Conservation (phyloP, 1,140 invertebrate genomes). For the Eumeta japonica region DNA sequence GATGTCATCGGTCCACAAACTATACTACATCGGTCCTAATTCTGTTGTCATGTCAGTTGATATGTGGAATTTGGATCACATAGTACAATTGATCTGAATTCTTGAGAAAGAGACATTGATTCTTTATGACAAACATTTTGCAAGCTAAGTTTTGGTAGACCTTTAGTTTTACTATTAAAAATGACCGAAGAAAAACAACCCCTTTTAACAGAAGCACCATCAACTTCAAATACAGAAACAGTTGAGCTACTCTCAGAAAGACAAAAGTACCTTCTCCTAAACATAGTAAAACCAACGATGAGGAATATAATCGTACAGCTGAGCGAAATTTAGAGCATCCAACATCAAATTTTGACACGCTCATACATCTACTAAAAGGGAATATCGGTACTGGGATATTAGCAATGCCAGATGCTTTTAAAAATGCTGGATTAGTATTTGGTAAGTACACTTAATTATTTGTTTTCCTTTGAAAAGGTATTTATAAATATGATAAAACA, state of each 20-base stretch:
- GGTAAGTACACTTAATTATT: slow-evolving; percentile 45
- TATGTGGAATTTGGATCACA: too few species aligned
- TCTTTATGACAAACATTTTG: too few species aligned
- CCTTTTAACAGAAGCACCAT: slow-evolving; percentile 41
- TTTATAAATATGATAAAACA: too few species aligned
- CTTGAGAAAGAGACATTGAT: too few species aligned
- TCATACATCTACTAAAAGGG: slow-evolving; percentile 78
- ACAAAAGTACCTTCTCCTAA: slow-evolving; percentile 22
- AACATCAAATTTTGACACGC: slow-evolving; percentile 77
- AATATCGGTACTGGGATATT: slow-evolving; percentile 84
- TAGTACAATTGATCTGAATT: too few species aligned
- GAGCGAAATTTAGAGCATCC: slow-evolving; percentile 71
- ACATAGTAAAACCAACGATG: slow-evolving; percentile 32
- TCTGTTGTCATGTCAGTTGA: too few species aligned
- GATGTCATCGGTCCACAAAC: too few species aligned
- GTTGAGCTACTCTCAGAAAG: slow-evolving; percentile 28
- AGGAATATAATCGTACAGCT: slow-evolving; percentile 62
- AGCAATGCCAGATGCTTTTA: slow-evolving; percentile 83
- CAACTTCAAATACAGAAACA: slow-evolving; percentile 31
- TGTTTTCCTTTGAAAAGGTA: too few species aligned
- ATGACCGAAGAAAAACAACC: slow-evolving; percentile 58
- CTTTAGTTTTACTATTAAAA: too few species aligned
- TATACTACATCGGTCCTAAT: too few species aligned
- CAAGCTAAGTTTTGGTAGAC: too few species aligned
- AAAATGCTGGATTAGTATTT: slow-evolving; percentile 75